Evolutionary conservation across 2,888 invertebrate species (phyloP), one percentile per base, ranked within the genome.

Genomic region (Amiota minor): DNA sequence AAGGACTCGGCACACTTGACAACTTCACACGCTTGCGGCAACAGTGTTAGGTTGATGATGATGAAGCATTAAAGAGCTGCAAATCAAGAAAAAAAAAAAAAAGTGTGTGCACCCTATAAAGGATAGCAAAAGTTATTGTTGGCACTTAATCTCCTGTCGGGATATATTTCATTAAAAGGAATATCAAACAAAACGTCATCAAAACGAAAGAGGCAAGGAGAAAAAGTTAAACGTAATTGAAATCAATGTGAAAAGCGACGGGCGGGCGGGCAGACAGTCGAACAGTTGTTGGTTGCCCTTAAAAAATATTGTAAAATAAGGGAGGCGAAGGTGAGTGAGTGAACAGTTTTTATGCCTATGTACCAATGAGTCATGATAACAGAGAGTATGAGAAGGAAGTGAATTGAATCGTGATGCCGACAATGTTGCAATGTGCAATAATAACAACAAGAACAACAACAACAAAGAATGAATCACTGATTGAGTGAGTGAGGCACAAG

Each of bases 1-100:
- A 59, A 59, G 59, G 11, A 56, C 14, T 10, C n/a, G 1, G 72
- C 77, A 79, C 86, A 83, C 84, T 83, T 81, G 86, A 77, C 68
- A 67, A 75, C 64, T 84, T 86, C 86, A 83, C 86, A 86, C 78
- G 62, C 70, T 35, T 35, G 20, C 35, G 35, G 20, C 14, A 14
- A 9, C 45, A 16, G n/a, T 16, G 53, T 53, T 53, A 16, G 16
- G 53, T 53, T 11, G 18, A 20, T 16, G 68, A 20, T 45, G 56
- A 9, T 45, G 45, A 9, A 45, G 35, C 50, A 55, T 16, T 16
- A n/a, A 45, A 45, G n/a, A 45, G 46, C 45, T 12, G 10, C 23
- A 49, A 14, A 49, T 50, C 20, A 49, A 20, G 18, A 68, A 50
- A 18, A 8, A 16, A 59, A 59, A 18, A 61, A 18, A 23, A 9